A percentile compares a stretch with the other conserved stretches of the same genome.
These are phyloP conservation scores for Littorina saxatilis DNA, from an alignment of 1,140 invertebrate species.

Conservation along the genomic window DNA sequence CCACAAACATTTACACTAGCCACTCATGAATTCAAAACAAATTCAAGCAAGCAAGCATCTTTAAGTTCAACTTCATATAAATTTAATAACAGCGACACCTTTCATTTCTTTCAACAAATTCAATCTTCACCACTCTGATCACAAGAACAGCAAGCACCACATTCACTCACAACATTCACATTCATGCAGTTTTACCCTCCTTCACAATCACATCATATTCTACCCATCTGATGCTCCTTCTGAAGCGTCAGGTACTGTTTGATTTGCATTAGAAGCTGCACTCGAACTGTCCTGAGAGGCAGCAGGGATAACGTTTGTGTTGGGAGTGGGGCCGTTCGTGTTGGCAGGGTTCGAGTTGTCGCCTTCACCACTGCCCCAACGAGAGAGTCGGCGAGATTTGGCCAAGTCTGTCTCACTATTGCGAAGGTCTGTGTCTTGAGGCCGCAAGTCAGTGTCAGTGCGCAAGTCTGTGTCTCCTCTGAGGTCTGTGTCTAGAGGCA, in stretches of 20 bases:
- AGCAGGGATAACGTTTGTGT: too few relatives aligned
- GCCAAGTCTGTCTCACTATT: not conserved
- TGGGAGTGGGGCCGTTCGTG: not conserved
- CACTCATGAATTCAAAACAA: too few relatives aligned
- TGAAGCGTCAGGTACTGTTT: not conserved
- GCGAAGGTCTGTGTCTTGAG: slow-evolving; percentile 5
- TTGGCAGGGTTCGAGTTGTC: not conserved
- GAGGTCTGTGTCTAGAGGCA: not conserved
- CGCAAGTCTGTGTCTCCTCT: slow-evolving; percentile 14
- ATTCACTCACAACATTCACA: too few relatives aligned
- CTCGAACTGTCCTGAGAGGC: not conserved
- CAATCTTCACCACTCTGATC: too few relatives aligned
- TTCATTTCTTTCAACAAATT: too few relatives aligned
- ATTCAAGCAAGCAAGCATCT: too few relatives aligned
- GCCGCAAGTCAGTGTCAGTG: slow-evolving; percentile 5
- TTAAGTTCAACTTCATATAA: too few relatives aligned
- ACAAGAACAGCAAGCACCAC: too few relatives aligned
- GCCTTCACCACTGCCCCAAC: not conserved
- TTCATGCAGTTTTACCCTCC: too few relatives aligned
- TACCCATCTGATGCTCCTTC: not conserved
- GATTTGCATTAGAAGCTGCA: not conserved
- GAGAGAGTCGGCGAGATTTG: not conserved
- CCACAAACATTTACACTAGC: too few relatives aligned
- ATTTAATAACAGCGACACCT: too few relatives aligned
- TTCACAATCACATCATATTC: not conserved